Percentiles rank a stretch among this genome's conserved stretches.
phyloP scores from a whole-genome alignment of 2,888 invertebrate genomes.

The Syritta pipiens region DNA sequence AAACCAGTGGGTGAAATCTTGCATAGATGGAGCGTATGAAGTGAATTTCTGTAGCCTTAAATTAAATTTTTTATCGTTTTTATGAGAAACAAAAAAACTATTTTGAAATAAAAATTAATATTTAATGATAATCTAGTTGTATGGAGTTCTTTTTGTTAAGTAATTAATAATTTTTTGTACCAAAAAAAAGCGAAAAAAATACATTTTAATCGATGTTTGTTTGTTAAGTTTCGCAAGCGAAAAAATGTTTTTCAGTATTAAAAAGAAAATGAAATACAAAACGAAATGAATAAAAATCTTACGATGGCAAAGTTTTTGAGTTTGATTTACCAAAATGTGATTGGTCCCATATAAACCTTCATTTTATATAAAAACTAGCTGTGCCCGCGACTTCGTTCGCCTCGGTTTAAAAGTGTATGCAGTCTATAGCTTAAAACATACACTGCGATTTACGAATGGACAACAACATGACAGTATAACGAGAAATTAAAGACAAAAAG shows the following conservation, averaged over 20 bases:
- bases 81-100: not conserved
- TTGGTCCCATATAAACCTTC: not conserved
- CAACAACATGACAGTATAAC: too few species aligned
- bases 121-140: constrained; percentile 19
- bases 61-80: too few species aligned
- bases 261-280: constrained; percentile 37
- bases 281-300: constrained; percentile 57
- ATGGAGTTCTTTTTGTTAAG: constrained; percentile 15
- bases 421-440: too few species aligned
- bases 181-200: constrained; percentile 24
- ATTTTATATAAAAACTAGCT: too few species aligned
- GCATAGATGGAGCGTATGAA: too few species aligned
- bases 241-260: constrained; percentile 50
- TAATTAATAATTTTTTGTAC: constrained; percentile 54
- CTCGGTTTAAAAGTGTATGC: too few species aligned
- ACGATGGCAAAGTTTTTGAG: constrained; percentile 14
- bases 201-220: constrained; percentile 47
- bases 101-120: constrained; percentile 3
- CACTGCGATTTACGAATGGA: too few species aligned
- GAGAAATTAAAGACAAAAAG: too few species aligned
- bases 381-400: too few species aligned
- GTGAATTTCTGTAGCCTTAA: too few species aligned
- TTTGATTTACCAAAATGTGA: not conserved
- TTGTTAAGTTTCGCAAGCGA: constrained; percentile 49
- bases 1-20: too few species aligned